phyloP scores from a whole-genome alignment of 2,797 vertebrate species.

The Xyrichtys novacula region DNA sequence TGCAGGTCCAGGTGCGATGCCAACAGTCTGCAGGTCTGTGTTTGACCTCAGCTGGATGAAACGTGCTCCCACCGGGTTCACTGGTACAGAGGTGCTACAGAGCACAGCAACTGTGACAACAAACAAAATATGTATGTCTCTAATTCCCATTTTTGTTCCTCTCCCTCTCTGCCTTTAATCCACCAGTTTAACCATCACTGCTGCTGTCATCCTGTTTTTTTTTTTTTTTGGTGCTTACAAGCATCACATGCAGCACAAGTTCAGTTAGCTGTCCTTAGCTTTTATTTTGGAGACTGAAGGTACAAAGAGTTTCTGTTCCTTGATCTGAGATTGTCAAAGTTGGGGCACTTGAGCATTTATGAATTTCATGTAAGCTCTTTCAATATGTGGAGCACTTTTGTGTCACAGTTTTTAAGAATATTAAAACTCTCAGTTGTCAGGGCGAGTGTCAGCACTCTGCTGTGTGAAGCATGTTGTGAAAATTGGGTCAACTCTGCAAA shows the following conservation, averaged over 20 bases:
- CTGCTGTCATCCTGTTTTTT: neutral
- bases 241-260: neutral
- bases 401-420: neutral
- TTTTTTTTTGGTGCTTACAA: neutral
- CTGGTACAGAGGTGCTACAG: neutral
- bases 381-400: constrained; percentile 5
- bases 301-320: neutral
- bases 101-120: neutral
- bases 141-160: neutral
- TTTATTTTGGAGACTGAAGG: neutral
- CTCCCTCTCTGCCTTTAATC: neutral
- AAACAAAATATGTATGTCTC: neutral
- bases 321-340: neutral
- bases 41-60: neutral
- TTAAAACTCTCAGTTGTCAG: neutral
- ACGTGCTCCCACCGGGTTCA: neutral
- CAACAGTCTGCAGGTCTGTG: neutral
- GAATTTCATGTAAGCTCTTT: neutral
- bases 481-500: constrained; percentile 22
- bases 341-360: neutral
- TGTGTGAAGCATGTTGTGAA: constrained; percentile 5
- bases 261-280: neutral
- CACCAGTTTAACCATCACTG: neutral
- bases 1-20: neutral
- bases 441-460: constrained; percentile 3